These are phyloP conservation scores for Drosophila lowei DNA, from an alignment of 1,140 invertebrate species.

Conservation along the genomic window DNA sequence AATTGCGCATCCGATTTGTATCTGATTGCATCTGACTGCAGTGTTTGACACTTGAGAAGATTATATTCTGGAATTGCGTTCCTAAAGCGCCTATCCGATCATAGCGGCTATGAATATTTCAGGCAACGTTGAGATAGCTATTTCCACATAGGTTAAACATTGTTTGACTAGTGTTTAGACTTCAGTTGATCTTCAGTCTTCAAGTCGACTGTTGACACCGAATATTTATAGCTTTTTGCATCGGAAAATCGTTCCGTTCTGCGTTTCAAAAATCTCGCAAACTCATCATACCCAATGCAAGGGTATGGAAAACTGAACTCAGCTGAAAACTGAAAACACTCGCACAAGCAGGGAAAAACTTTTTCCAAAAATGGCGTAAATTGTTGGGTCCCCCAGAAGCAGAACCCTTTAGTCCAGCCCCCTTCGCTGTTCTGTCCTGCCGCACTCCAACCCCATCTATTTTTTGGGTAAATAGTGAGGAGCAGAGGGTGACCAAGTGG, in stretches of 20 bases:
- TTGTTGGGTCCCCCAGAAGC: conserved; percentile 50
- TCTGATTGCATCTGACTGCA: too few species aligned
- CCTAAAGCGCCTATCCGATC: too few species aligned
- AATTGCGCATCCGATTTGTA: too few species aligned
- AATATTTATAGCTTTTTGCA: neutral
- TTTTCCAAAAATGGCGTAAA: conserved; percentile 73
- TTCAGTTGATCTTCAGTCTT: too few species aligned
- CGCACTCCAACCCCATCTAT: conserved; percentile 9
- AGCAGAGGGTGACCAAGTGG: conserved; percentile 63
- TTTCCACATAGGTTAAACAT: neutral
- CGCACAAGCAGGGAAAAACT: conserved; percentile 41
- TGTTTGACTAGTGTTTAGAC: too few species aligned
- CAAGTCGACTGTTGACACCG: too few species aligned
- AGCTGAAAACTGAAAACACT: conserved; percentile 47
- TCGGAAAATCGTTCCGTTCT: neutral
- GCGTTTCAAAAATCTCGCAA: too few species aligned
- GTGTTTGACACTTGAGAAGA: too few species aligned
- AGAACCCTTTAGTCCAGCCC: conserved; percentile 37
- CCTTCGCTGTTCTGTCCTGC: conserved; percentile 2
- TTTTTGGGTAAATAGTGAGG: conserved; percentile 53
- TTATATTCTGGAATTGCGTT: too few species aligned
- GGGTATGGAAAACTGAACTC: conserved; percentile 34
- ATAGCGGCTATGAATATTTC: too few species aligned
- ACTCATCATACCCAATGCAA: too few species aligned
- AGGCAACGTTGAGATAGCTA: too few species aligned